These are phyloP conservation scores for Teleogryllus oceanicus DNA, from an alignment of 2,888 invertebrate genomes.

Conservation along the genomic window DNA sequence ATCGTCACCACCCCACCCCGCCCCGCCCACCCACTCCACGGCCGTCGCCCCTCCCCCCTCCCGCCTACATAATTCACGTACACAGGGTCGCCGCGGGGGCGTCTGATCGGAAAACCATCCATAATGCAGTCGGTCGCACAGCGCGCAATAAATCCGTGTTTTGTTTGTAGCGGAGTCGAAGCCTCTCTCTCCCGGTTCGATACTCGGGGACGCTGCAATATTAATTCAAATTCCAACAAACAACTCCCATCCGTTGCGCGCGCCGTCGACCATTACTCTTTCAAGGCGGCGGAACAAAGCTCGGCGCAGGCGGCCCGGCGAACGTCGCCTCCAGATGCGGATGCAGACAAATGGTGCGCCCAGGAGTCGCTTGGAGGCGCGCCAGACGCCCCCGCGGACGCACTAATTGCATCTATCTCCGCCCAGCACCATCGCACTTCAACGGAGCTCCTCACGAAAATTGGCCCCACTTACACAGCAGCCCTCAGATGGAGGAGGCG, in stretches of 20 bases:
- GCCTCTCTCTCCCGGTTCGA: neutral
- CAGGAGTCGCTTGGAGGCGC: neutral
- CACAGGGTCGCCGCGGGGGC: neutral
- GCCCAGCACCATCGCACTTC: neutral
- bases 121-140: neutral
- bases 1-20: too few relatives aligned
- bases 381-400: neutral
- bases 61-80: neutral
- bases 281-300: neutral
- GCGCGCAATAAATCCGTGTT: neutral
- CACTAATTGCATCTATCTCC: neutral
- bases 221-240: constrained; percentile 8
- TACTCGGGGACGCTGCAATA: neutral
- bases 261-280: neutral
- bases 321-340: neutral
- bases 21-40: too few relatives aligned
- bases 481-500: too few relatives aligned
- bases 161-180: neutral
- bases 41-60: neutral
- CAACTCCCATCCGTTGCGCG: neutral
- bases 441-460: too few relatives aligned
- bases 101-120: neutral
- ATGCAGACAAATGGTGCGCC: neutral
- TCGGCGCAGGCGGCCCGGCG: neutral
- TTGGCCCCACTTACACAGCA: too few relatives aligned